Percentiles rank a stretch among this genome's conserved stretches.
Evolutionary conservation across 64 coral and sea anemone species (phyloP).

Genomic region (Platygyra sinensis): DNA sequence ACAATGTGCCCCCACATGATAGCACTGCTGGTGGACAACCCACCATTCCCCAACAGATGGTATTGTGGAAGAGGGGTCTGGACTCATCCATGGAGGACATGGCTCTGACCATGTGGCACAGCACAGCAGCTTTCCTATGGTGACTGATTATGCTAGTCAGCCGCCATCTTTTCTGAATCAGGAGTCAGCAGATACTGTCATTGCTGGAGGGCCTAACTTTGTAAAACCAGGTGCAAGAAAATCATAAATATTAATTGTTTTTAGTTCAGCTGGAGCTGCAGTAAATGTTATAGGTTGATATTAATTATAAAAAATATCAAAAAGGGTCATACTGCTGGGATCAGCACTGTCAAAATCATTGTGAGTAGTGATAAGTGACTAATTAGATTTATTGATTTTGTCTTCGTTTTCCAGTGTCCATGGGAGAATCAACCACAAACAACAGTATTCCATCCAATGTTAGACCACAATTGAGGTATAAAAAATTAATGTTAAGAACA

Average conservation of each 20-base stretch:
- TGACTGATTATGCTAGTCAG: slow-evolving; percentile 8
- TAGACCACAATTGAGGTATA: not conserved
- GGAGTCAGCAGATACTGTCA: slow-evolving; percentile 22
- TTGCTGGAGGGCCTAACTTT: slow-evolving; percentile 62
- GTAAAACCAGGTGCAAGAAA: slow-evolving; percentile 12
- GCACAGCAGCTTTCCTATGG: not conserved
- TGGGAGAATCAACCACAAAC: slow-evolving; percentile 4
- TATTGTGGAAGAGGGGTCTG: too few species aligned
- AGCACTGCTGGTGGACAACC: not conserved
- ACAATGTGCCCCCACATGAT: not conserved
- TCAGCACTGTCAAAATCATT: too few species aligned
- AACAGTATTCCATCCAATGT: not conserved
- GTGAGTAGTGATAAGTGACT: too few species aligned
- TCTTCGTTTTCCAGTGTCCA: not conserved
- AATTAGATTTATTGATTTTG: too few species aligned
- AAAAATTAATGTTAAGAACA: not conserved
- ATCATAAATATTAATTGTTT: not conserved
- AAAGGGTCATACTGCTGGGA: too few species aligned
- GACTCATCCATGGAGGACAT: not conserved
- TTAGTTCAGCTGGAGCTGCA: not conserved
- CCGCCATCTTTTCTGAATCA: slow-evolving; percentile 49
- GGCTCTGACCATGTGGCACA: not conserved
- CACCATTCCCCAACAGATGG: not conserved
- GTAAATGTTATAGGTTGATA: not conserved
- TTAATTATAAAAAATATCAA: too few species aligned